phyloP scores from a whole-genome alignment of 2,797 vertebrate species.

The Simalia tracyae region DNA sequence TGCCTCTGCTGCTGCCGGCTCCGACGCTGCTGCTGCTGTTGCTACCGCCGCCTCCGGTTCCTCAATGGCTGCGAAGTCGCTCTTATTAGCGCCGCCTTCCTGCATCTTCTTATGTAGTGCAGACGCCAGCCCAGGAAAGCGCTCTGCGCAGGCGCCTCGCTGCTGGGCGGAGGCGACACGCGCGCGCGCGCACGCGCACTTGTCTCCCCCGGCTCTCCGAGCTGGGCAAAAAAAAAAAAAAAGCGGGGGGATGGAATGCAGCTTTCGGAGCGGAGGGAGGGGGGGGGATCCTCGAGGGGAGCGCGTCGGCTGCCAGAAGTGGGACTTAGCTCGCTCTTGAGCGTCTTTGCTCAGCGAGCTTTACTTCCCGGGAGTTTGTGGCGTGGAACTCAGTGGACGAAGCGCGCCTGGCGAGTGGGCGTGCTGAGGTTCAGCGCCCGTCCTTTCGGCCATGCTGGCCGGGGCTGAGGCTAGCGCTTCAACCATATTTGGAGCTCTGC shows the following conservation, averaged over 20 bases:
- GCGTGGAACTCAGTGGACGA: neutral
- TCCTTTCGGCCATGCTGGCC: neutral
- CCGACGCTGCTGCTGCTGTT: neutral
- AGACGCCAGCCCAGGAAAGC: neutral
- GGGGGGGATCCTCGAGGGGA: neutral
- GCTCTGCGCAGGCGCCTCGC: neutral
- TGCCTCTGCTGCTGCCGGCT: rapidly evolving
- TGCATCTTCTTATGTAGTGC: constrained; percentile 1
- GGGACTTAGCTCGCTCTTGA: neutral
- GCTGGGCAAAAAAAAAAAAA: neutral
- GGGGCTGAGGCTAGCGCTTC: neutral
- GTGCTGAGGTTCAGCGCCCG: neutral
- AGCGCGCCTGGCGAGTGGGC: neutral
- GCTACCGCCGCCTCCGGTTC: rapidly evolving
- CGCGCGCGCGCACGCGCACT: neutral
- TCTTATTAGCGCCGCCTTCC: constrained; percentile 13
- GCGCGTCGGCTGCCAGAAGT: neutral
- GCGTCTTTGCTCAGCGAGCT: neutral
- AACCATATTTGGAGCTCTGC: neutral
- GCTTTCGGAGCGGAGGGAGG: neutral
- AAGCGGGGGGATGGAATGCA: too few species aligned
- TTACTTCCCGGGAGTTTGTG: neutral
- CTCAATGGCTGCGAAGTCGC: neutral
- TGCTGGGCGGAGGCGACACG: neutral
- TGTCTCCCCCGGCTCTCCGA: neutral